Percentiles rank a stretch among this genome's conserved stretches.
These are phyloP conservation scores for Chaunax sp. DNA, from an alignment of 2,797 vertebrate genomes.

Conservation along the genomic window DNA sequence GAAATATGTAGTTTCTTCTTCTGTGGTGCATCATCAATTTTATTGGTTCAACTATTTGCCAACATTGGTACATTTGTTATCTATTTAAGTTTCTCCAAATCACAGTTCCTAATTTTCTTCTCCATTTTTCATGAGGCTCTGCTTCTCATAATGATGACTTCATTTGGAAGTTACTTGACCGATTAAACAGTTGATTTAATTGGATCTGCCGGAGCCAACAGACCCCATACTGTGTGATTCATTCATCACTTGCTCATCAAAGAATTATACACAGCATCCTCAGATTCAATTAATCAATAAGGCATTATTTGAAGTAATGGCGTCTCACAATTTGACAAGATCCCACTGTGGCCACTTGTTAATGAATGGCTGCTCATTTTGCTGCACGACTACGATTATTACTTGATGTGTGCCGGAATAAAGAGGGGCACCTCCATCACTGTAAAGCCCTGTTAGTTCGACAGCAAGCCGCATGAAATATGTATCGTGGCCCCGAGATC, in stretches of 20 bases:
- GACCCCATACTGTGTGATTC: slow-evolving; percentile 8
- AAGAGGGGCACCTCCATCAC: slow-evolving; percentile 39
- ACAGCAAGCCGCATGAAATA: slow-evolving; percentile 40
- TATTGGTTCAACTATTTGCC: background rate
- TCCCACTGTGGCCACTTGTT: slow-evolving; percentile 17
- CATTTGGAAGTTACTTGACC: slow-evolving; percentile 9
- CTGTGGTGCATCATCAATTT: background rate
- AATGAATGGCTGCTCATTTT: slow-evolving; percentile 33
- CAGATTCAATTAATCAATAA: slow-evolving; percentile 11
- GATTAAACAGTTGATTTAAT: slow-evolving; percentile 19
- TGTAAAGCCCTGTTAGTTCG: slow-evolving; percentile 33
- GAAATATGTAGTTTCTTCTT: slow-evolving; percentile 8
- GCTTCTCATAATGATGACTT: background rate
- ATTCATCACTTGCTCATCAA: background rate
- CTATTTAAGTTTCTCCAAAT: slow-evolving; percentile 11
- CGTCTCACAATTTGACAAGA: slow-evolving; percentile 5
- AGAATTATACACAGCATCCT: slow-evolving; percentile 2
- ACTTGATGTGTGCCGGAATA: slow-evolving; percentile 34
- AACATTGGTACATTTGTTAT: background rate
- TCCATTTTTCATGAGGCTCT: background rate
- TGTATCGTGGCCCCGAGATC: slow-evolving; percentile 30
- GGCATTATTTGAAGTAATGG: background rate
- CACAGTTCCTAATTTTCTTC: background rate
- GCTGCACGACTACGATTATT: slow-evolving; percentile 18
- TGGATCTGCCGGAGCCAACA: slow-evolving; percentile 17